Evolutionary conservation across 2,113 vertebrate genomes (phyloP).

Genomic region (Irena cyanogastra): DNA sequence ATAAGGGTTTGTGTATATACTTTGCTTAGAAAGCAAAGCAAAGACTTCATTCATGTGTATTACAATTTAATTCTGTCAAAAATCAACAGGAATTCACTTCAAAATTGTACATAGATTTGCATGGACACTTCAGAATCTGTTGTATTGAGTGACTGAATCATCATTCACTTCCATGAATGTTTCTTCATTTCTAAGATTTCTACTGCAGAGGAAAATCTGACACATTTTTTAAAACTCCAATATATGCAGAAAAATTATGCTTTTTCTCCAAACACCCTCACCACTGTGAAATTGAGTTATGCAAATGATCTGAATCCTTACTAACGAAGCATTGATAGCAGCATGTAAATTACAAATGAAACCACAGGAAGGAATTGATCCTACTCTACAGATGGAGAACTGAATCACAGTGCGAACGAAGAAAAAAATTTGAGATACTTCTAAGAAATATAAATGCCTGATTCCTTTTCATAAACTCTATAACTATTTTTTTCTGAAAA

Average conservation of each 20-base stretch:
- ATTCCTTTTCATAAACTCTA: not conserved
- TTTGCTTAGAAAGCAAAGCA: not conserved
- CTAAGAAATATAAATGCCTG: not conserved
- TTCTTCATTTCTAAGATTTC: not conserved
- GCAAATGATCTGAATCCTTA: not conserved
- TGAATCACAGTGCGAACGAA: not conserved
- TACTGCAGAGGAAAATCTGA: not conserved
- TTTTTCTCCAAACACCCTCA: not conserved
- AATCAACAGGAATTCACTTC: not conserved
- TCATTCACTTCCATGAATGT: not conserved
- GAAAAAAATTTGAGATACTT: not conserved
- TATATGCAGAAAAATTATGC: not conserved
- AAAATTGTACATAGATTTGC: not conserved
- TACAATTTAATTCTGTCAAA: not conserved
- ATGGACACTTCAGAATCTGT: not conserved
- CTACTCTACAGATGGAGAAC: not conserved
- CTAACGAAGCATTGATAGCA: not conserved
- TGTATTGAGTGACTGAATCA: not conserved
- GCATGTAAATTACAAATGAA: constrained; percentile 6
- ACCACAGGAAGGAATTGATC: not conserved
- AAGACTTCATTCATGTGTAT: not conserved
- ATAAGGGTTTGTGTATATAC: not conserved
- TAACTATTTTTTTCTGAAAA: not conserved
- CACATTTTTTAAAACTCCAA: not conserved
- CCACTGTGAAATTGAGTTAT: not conserved